Base-by-base conservation (phyloP, 30 jellyfish, hydroid and myxozoan genomes). In the Cassiopea andromeda region DNA sequence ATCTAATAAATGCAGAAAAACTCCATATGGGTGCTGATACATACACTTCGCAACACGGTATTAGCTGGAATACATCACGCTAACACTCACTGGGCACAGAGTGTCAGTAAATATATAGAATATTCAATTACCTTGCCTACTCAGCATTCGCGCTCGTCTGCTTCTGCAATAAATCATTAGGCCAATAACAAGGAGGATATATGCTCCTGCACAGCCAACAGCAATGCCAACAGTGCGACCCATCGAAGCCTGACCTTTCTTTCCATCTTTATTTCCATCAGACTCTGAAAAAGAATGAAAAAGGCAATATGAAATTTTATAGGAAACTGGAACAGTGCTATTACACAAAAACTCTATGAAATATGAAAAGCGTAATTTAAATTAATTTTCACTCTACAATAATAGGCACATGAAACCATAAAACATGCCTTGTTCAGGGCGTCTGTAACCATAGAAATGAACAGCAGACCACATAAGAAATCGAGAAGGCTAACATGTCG, bases 121-220 rank as follows among this genome's bases (percentile, higher is more conserved):
- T 27, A 27, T 27, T 27, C 38, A 27, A 6, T 10, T 54, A 94
- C 98, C 97, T 91, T 94, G 97, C 48, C 87, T 89, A 73, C 82
- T 94, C 92, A 91, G 58, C 90, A 94, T 38, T 17, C 98, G 61
- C n/a, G 98, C 88, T 46, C 98, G 73, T 73, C 98, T 69, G 67
- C 98, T 95, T 82, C 98, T 48, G 64, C 98, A 94, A 82, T 94
- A 94, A 48, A 94, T 94, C 98, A 94, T 94, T 60, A 94, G 75
- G 48, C 98, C 98, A 86, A 94, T 87, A 48, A 94, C 98, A 57
- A 94, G 81, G 1, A 94, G 72, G 64, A 94, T 94, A 72, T 94
- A 94, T 18, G 97, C 98, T 70, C 98, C 98, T 48, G 98, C 98
- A 77, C 98, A 94, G 64, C 98, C 98, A 58, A 94, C 98, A 38